These are phyloP conservation scores for Villa cingulata DNA, from an alignment of 2,888 invertebrate genomes.

Conservation along the genomic window DNA sequence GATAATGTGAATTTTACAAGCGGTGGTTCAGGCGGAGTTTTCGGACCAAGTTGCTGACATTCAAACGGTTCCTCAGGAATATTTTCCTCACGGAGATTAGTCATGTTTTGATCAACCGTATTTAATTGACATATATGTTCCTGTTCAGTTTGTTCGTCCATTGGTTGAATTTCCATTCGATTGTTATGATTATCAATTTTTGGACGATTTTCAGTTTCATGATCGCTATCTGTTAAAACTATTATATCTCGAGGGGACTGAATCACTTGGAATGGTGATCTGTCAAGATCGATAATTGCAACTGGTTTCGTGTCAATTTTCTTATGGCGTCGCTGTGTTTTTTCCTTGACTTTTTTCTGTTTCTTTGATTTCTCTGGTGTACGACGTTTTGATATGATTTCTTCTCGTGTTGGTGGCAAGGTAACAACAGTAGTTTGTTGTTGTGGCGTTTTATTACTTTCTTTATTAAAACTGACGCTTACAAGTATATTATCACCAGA, in stretches of 20 bases:
- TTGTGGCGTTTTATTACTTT: constrained; percentile 22
- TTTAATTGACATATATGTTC: constrained; percentile 3
- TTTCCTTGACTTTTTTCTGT: constrained; percentile 18
- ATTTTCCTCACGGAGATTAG: constrained; percentile 14
- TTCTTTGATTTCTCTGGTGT: constrained; percentile 19
- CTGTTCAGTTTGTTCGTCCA: neutral
- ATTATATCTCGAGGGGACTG: constrained; percentile 71
- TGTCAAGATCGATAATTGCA: constrained; percentile 72
- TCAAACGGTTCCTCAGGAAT: constrained; percentile 11
- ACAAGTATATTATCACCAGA: constrained; percentile 88
- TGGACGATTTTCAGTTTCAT: constrained; percentile 23
- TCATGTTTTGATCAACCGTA: constrained; percentile 3
- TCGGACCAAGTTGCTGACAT: constrained; percentile 45
- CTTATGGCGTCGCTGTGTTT: constrained; percentile 37
- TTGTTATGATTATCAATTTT: neutral
- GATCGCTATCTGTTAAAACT: constrained; percentile 69
- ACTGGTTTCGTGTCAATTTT: constrained; percentile 50
- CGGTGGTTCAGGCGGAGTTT: constrained; percentile 61
- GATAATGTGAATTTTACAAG: constrained; percentile 45
- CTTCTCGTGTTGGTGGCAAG: constrained; percentile 30
- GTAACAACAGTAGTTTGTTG: constrained; percentile 32
- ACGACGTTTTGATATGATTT: constrained; percentile 24
- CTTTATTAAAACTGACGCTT: constrained; percentile 79
- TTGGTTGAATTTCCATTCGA: constrained; percentile 11
- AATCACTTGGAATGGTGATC: constrained; percentile 71